Evolutionary conservation across 2,113 vertebrate species (phyloP).

Genomic region (Marmota flaviventris): DNA sequence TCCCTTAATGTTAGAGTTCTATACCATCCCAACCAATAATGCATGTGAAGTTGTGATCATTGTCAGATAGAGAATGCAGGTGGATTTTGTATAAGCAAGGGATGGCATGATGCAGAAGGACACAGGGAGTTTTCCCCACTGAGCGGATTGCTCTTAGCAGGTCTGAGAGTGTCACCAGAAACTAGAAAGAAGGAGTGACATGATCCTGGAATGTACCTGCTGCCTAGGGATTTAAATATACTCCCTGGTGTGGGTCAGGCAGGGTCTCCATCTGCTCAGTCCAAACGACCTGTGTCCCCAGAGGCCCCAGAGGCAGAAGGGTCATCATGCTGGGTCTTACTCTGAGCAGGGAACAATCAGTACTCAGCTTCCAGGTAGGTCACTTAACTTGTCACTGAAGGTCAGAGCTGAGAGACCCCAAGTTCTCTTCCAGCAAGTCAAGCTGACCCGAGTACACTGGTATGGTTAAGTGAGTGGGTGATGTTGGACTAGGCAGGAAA

Average conservation of each 20-base stretch:
- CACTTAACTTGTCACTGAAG: background rate
- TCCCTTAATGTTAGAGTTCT: background rate
- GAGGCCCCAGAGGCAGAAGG: background rate
- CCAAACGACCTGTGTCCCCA: background rate
- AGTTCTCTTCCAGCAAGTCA: too few relatives aligned
- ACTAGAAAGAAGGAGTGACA: background rate
- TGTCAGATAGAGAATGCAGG: background rate
- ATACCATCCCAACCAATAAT: background rate
- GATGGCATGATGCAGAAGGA: background rate
- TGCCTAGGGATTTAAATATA: background rate
- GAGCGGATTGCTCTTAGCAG: background rate
- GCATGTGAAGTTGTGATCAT: too few relatives aligned
- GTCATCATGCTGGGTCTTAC: background rate
- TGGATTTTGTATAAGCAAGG: background rate
- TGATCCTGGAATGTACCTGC: background rate
- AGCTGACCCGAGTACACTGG: too few relatives aligned
- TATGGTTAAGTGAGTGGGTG: too few relatives aligned
- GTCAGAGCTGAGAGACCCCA: background rate
- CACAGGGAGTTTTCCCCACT: background rate
- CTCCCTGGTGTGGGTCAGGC: background rate
- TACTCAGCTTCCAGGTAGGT: background rate
- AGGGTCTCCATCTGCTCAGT: background rate
- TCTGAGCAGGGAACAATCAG: background rate
- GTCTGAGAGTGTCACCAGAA: background rate
- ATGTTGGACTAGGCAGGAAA: too few relatives aligned